Base-by-base conservation (phyloP, 2,113 vertebrate species). In the Galeopterus variegatus region DNA sequence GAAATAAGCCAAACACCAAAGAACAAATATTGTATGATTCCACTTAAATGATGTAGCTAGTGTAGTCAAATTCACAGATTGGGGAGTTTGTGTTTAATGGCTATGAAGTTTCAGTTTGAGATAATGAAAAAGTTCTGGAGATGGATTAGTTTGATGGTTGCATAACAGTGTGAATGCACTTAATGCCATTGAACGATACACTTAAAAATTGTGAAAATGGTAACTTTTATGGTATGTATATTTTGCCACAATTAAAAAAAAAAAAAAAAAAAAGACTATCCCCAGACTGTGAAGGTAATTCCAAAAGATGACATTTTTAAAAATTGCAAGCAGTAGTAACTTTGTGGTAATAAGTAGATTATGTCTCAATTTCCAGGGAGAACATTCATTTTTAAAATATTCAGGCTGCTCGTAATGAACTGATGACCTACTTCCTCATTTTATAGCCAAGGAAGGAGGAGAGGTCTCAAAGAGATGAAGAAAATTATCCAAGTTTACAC, bases 211-310 rank as follows among this genome's bases (percentile, higher is more conserved):
- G 31, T 21, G 26, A 92, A 26, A 88, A 33, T 92, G 7, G 36
- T 50, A 89, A 64, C 45, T 69, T 85, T 95, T 62, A n/a, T 75
- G 8, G 80, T 75, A 62, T 41, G 19, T 75, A 5, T 56, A 80
- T 50, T 90, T 90, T 80, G 41, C 28, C 23, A 95, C 45, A 89
- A 69, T 82, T 36, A 9, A 17, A 50, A 75, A 15, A 52, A 60
- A 41, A 65, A 81, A 67, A 62, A 60, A 50, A 33, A 33, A 4
- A 41, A 79, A 65, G 70, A 70, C 33, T 64, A 31, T 79, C 41
- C 54, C 12, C 19, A 94, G 21, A 69, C 41, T 75, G 17, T 94
- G 48, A 97, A 72, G 41, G 24, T 90, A 82, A 76, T 90, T 81
- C 18, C 56, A 75, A 83, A 90, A 90, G 85, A 65, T 76, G 54